phyloP scores from a whole-genome alignment of 2,888 invertebrate species.

The Subacronicta megacephala region DNA sequence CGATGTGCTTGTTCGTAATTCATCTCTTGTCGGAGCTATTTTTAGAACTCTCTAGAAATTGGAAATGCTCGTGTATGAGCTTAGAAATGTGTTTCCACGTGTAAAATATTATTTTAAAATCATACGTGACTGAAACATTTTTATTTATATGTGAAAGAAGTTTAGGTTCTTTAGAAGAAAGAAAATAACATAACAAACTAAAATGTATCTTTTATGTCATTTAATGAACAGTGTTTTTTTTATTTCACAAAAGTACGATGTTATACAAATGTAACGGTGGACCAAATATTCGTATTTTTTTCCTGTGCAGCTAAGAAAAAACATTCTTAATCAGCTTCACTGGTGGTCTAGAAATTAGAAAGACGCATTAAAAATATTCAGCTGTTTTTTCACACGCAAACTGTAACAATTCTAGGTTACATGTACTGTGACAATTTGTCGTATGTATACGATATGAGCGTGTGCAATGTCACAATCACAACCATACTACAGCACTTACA shows the following conservation, averaged over 20 bases:
- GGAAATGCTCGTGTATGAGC: conserved; percentile 24
- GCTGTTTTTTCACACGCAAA: conserved; percentile 44
- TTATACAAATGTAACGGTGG: neutral
- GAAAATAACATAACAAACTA: too few species aligned
- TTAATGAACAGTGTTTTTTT: too few species aligned
- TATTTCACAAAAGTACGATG: neutral
- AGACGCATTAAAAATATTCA: conserved; percentile 35
- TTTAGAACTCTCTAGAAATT: conserved; percentile 35
- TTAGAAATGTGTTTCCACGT: conserved; percentile 19
- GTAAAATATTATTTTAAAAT: conserved; percentile 23
- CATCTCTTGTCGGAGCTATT: conserved; percentile 36
- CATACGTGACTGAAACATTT: conserved; percentile 1
- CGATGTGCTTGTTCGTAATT: conserved; percentile 16
- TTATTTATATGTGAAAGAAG: conserved; percentile 12
- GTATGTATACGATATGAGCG: conserved; percentile 25
- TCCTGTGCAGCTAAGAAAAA: conserved; percentile 43
- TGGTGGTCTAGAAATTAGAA: conserved; percentile 40
- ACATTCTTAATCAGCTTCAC: conserved; percentile 27
- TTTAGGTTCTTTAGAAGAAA: too few species aligned
- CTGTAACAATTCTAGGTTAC: conserved; percentile 38
- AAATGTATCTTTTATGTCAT: too few species aligned
- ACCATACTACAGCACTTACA: too few species aligned
- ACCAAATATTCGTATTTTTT: conserved; percentile 9
- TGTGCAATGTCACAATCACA: conserved; percentile 17
- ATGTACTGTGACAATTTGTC: conserved; percentile 36